Base-by-base conservation (phyloP, 2,113 vertebrate genomes). In the Calyptommatus sinebrachiatus region DNA sequence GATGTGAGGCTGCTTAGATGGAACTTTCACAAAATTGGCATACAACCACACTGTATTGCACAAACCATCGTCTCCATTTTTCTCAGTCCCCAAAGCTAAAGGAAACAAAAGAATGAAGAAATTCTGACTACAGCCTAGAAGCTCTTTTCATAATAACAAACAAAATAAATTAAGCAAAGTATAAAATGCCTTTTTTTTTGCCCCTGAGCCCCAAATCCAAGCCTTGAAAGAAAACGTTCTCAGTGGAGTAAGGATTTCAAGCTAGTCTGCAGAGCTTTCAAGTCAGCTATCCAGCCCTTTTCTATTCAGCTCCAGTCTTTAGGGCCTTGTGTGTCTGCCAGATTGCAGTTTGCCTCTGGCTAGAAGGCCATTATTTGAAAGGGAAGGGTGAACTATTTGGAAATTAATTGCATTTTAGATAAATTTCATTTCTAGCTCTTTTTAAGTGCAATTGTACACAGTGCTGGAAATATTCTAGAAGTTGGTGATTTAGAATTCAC, bases 311-410 rank as follows among this genome's bases (percentile, higher is more conserved):
- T 73, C 80, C 85, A 88, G 76, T 89, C 90, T 90, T 89, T 81
- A 89, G 84, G 84, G 86, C 84, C 84, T 86, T 82, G 79, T 90
- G 89, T 84, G 84, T 62, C 85, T 90, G 82, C 65, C 89, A 93
- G 90, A 91, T 92, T 89, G 89, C 71, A 86, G 71, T 85, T 88
- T 88, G 88, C 90, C 90, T 88, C 84, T 83, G 85, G 89, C 88
- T 84, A 85, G 76, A 31, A 82, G 82, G 74, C 65, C 62, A 65
- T 84, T 86, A 82, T 84, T 89, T 89, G 82, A 50, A 76, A 29
- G 35, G 18, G 29, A n/a, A 67, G 31, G 35, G 31, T 21, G 79
- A 61, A 91, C n/a, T 10, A 22, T 77, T 85, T 57, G 83, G 80
- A 88, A 79, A 76, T 80, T 75, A 81, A 88, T 21, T 60, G 2